These are phyloP conservation scores for Platycheirus albimanus DNA, from an alignment of 2,888 invertebrate genomes.

Conservation along the genomic window DNA sequence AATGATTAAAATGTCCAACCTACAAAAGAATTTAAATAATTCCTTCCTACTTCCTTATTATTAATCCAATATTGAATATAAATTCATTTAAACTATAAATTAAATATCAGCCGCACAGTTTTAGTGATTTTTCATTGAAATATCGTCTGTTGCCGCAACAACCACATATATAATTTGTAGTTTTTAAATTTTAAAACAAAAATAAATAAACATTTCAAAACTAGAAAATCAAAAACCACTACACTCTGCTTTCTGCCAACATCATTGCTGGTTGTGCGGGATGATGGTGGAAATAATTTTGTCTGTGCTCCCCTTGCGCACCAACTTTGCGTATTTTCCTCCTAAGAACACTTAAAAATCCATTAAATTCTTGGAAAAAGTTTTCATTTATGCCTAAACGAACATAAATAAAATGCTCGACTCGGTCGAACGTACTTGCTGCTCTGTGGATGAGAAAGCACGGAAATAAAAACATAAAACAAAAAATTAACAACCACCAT, in stretches of 20 bases:
- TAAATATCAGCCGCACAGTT: slow-evolving; percentile 2
- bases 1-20: too few species aligned
- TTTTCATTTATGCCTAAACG: slow-evolving; percentile 49
- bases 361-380: slow-evolving; percentile 69
- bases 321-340: not conserved
- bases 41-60: too few species aligned
- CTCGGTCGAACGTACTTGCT: too few species aligned
- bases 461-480: too few species aligned
- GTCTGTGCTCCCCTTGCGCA: not conserved
- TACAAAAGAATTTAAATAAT: too few species aligned
- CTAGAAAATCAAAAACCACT: slow-evolving; percentile 46
- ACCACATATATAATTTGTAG: slow-evolving; percentile 1
- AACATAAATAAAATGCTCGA: slow-evolving; percentile 29
- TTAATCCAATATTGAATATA: too few species aligned
- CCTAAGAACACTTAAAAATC: slow-evolving; percentile 67
- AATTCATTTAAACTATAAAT: too few species aligned
- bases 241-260: slow-evolving; percentile 47
- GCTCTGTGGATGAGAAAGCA: too few species aligned
- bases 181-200: slow-evolving; percentile 15
- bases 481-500: too few species aligned
- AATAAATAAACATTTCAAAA: slow-evolving; percentile 37
- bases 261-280: not conserved
- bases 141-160: too few species aligned
- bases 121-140: slow-evolving; percentile 36
- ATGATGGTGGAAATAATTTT: too few species aligned